Evolutionary conservation across 2,113 vertebrate genomes (phyloP).

Genomic region (Myotis brandtii): DNA sequence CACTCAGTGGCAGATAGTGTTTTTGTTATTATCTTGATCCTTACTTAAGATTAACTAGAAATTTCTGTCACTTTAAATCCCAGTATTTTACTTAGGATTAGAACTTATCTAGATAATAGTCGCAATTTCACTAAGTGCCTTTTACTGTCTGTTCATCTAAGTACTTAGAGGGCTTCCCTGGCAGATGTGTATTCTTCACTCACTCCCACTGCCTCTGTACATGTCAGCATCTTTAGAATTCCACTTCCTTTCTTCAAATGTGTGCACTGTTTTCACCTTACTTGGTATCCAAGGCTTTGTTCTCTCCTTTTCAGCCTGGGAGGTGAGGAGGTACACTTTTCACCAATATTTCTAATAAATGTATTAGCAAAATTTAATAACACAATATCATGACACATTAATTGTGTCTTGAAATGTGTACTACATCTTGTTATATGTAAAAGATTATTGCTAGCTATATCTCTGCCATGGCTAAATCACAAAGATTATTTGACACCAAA

Average conservation of each 20-base stretch:
- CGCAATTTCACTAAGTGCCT: slow-evolving; percentile 61
- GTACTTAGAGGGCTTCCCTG: background rate
- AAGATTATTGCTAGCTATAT: background rate
- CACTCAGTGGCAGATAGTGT: background rate
- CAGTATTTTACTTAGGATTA: background rate
- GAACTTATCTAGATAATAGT: slow-evolving; percentile 45
- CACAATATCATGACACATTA: background rate
- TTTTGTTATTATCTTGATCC: slow-evolving; percentile 63
- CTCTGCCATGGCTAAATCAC: background rate
- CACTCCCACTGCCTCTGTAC: background rate
- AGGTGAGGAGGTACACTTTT: background rate
- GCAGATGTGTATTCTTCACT: background rate
- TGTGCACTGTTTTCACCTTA: background rate
- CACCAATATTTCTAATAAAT: background rate
- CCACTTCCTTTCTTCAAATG: background rate
- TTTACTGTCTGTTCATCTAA: background rate
- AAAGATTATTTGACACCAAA: background rate
- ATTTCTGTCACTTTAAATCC: slow-evolving; percentile 63
- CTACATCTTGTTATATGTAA: background rate
- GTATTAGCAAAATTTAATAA: background rate
- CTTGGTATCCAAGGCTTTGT: background rate
- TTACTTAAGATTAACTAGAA: slow-evolving; percentile 56
- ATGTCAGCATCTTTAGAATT: background rate
- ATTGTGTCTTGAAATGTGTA: background rate
- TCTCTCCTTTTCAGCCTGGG: background rate